phyloP scores from a whole-genome alignment of 1,140 invertebrate species.

The Oncopeltus fasciatus region DNA sequence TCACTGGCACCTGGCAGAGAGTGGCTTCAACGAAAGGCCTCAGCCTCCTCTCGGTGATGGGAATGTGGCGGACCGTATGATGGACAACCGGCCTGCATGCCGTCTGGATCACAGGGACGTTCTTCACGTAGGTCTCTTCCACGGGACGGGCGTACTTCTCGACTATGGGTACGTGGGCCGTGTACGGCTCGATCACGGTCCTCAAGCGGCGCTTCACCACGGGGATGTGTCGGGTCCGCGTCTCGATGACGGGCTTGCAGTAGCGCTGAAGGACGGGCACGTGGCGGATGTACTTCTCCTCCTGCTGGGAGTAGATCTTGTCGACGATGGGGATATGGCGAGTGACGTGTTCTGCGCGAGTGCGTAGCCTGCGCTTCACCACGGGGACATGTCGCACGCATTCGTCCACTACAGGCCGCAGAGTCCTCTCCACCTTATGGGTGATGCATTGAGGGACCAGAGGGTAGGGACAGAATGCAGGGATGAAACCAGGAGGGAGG shows the following conservation, averaged over 20 bases:
- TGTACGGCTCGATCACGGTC: slow-evolving; percentile 13
- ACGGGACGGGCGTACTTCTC: slow-evolving; percentile 9
- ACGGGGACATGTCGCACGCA: slow-evolving; percentile 9
- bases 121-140: neutral
- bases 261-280: slow-evolving; percentile 8
- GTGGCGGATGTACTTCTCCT: slow-evolving; percentile 13
- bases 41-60: neutral
- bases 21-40: slow-evolving; percentile 8
- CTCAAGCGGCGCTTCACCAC: slow-evolving; percentile 1
- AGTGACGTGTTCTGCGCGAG: slow-evolving; percentile 8
- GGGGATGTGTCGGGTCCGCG: slow-evolving; percentile 6
- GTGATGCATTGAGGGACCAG: neutral
- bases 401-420: slow-evolving; percentile 13
- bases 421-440: neutral
- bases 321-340: slow-evolving; percentile 13
- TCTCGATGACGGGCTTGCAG: slow-evolving; percentile 6
- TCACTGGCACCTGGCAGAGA: slow-evolving; percentile 13
- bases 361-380: slow-evolving; percentile 1
- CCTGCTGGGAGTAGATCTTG: neutral
- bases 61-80: slow-evolving; percentile 9
- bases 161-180: slow-evolving; percentile 12
- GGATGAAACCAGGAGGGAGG: neutral
- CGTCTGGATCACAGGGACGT: slow-evolving; percentile 11
- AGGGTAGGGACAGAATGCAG: neutral
- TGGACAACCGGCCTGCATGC: slow-evolving; percentile 1